Conservation (phyloP, 2,888 invertebrate species). For the Dysmachus trigonus region DNA sequence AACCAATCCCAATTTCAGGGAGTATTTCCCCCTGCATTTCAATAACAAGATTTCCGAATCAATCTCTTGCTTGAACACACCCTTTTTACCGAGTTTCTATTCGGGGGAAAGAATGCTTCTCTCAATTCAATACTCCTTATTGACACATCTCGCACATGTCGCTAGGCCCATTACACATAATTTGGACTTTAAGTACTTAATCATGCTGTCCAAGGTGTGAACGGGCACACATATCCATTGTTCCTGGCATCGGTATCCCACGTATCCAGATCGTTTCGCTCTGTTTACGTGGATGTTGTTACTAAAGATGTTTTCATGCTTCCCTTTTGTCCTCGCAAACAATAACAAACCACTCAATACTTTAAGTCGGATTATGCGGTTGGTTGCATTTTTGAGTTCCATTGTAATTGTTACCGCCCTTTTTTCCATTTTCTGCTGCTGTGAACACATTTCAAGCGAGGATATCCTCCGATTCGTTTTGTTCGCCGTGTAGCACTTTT, state of each 20-base stretch:
- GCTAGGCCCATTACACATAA: slow-evolving; percentile 13
- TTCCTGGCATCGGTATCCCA: not conserved
- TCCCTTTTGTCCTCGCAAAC: slow-evolving; percentile 24
- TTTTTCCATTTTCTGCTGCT: slow-evolving; percentile 32
- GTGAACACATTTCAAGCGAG: slow-evolving; percentile 10
- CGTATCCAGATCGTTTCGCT: slow-evolving; percentile 1
- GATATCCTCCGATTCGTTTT: not conserved
- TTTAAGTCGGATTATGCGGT: slow-evolving; percentile 44
- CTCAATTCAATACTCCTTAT: slow-evolving; percentile 6
- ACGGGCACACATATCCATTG: slow-evolving; percentile 14
- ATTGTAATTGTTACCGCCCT: slow-evolving; percentile 28
- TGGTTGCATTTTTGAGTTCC: slow-evolving; percentile 42
- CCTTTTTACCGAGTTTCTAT: not conserved
- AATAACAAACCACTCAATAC: slow-evolving; percentile 42
- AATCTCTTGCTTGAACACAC: slow-evolving; percentile 3
- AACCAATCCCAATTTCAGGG: not conserved
- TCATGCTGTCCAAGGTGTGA: slow-evolving; percentile 38
- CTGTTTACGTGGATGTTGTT: slow-evolving; percentile 11
- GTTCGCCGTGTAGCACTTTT: not conserved
- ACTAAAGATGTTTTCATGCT: not conserved
- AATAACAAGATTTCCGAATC: slow-evolving; percentile 18
- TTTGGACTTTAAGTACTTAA: slow-evolving; percentile 41
- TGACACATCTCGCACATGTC: slow-evolving; percentile 25
- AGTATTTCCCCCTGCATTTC: not conserved
- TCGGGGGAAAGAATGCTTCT: not conserved